Evolutionary conservation across 1,140 invertebrate genomes (phyloP).

Genomic region (Aphidius ervi): DNA sequence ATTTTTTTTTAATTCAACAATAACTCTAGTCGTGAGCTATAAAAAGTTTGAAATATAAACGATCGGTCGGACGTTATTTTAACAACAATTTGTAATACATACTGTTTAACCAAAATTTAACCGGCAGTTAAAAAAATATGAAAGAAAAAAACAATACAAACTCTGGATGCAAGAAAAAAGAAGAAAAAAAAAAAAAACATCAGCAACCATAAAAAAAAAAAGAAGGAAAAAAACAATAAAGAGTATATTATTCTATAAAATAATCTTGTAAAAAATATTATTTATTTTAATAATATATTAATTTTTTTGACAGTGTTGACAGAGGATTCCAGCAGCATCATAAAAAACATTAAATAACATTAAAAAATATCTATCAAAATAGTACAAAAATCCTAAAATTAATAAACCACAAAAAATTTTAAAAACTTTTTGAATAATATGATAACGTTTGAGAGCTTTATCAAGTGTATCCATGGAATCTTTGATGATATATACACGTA

Average conservation of each 20-base stretch:
- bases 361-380: too few relatives aligned
- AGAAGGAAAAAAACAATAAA: constrained; percentile 46
- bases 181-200: constrained; percentile 39
- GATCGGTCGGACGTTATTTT: constrained; percentile 34
- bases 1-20: constrained; percentile 6
- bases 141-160: constrained; percentile 23
- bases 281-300: constrained; percentile 27
- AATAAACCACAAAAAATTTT: too few relatives aligned
- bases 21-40: constrained; percentile 41
- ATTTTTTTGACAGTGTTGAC: background rate
- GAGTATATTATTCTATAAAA: constrained; percentile 53
- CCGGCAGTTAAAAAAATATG: constrained; percentile 27
- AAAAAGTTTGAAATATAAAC: constrained; percentile 24
- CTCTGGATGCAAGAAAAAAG: constrained; percentile 32
- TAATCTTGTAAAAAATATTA: constrained; percentile 32
- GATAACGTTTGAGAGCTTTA: too few relatives aligned
- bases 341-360: background rate
- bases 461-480: too few relatives aligned
- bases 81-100: constrained; percentile 29
- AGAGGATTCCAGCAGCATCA: background rate
- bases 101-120: constrained; percentile 33
- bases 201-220: constrained; percentile 38
- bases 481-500: too few relatives aligned
- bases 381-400: too few relatives aligned
- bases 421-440: too few relatives aligned